Evolutionary conservation across 1,140 invertebrate genomes (phyloP).

Genomic region (Chironomus striatipennis): DNA sequence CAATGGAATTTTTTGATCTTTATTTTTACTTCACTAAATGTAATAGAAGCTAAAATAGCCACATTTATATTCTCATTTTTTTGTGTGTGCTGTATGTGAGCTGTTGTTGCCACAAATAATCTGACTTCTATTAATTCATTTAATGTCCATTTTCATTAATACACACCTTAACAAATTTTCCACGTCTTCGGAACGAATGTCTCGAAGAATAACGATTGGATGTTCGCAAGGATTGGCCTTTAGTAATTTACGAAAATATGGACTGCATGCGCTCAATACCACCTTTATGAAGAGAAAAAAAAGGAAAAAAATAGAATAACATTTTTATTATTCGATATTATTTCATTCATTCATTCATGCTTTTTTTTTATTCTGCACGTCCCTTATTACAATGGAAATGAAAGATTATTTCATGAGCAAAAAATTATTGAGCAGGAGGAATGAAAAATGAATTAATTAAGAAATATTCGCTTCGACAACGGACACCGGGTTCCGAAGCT

Average conservation of each 20-base stretch:
- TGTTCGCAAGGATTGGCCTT: slow-evolving; percentile 91
- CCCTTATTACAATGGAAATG: neutral
- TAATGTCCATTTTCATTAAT: slow-evolving; percentile 25
- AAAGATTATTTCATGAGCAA: slow-evolving; percentile 13
- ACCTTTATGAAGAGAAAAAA: slow-evolving; percentile 35
- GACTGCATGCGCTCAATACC: slow-evolving; percentile 84
- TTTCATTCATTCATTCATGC: too few species aligned
- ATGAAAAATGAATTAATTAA: slow-evolving; percentile 15
- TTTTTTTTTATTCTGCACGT: slow-evolving; percentile 1
- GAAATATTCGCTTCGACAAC: slow-evolving; percentile 4
- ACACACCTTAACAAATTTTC: slow-evolving; percentile 71
- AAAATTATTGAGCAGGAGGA: neutral
- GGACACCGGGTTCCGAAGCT: neutral
- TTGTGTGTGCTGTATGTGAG: neutral
- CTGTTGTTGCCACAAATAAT: slow-evolving; percentile 8
- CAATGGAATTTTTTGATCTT: slow-evolving; percentile 14
- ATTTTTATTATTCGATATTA: too few species aligned
- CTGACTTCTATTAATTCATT: slow-evolving; percentile 21
- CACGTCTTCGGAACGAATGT: slow-evolving; percentile 80
- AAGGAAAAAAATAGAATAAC: neutral
- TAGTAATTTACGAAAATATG: slow-evolving; percentile 79
- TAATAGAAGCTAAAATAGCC: slow-evolving; percentile 4
- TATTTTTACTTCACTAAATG: slow-evolving; percentile 14
- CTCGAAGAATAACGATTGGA: slow-evolving; percentile 84
- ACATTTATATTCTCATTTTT: neutral